Evolutionary conservation across 2,888 invertebrate species (phyloP).

Genomic region (Lysandra coridon): DNA sequence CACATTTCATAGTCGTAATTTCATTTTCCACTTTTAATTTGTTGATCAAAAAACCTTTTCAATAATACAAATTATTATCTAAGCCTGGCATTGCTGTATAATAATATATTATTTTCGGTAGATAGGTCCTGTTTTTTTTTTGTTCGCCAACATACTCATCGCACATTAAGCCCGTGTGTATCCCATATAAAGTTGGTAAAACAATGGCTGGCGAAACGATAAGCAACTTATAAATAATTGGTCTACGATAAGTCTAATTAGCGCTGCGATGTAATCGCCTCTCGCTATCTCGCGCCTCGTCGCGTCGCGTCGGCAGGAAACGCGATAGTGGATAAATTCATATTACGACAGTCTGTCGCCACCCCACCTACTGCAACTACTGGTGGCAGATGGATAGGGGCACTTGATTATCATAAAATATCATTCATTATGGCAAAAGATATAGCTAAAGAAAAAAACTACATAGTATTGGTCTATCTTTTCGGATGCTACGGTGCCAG

Average conservation of each 20-base stretch:
- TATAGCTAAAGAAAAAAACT: too few relatives aligned
- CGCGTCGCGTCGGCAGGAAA: slow-evolving; percentile 53
- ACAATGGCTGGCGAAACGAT: slow-evolving; percentile 66
- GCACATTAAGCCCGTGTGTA: slow-evolving; percentile 48
- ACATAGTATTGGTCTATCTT: too few relatives aligned
- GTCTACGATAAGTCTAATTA: slow-evolving; percentile 76
- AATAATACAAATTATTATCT: too few relatives aligned
- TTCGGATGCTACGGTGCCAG: too few relatives aligned
- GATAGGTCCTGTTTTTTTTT: neutral
- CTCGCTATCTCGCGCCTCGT: slow-evolving; percentile 56
- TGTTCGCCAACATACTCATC: slow-evolving; percentile 33
- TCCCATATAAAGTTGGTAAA: slow-evolving; percentile 43
- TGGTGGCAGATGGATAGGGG: neutral
- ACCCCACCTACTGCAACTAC: neutral
- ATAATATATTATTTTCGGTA: too few relatives aligned
- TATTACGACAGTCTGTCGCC: neutral
- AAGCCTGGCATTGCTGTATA: too few relatives aligned
- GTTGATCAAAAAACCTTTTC: too few relatives aligned
- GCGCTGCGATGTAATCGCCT: slow-evolving; percentile 60
- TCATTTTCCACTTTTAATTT: too few relatives aligned
- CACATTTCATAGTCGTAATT: too few relatives aligned
- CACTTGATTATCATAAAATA: neutral
- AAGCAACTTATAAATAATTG: slow-evolving; percentile 75
- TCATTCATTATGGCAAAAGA: too few relatives aligned
- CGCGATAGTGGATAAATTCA: slow-evolving; percentile 43